phyloP scores from a whole-genome alignment of 2,888 invertebrate species.

The Clepsis dumicolana region DNA sequence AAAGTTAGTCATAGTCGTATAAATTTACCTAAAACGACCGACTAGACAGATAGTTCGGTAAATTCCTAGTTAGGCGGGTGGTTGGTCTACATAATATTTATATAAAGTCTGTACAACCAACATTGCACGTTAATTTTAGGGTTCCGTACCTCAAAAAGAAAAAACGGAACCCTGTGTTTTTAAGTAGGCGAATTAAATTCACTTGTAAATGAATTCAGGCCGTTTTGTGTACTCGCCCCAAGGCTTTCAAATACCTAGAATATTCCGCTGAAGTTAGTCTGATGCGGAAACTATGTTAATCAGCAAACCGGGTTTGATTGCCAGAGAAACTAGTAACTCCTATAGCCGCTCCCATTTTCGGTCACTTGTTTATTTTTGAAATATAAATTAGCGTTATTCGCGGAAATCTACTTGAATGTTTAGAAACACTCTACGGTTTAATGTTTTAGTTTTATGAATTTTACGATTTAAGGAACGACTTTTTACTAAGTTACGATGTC shows the following conservation, averaged over 20 bases:
- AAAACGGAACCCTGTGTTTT: no score
- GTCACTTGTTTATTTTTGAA: constrained; percentile 33
- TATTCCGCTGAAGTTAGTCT: constrained; percentile 53
- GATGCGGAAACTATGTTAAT: constrained; percentile 61
- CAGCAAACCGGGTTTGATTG: constrained; percentile 56
- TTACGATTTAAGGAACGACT: no score
- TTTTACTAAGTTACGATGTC: no score
- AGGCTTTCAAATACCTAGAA: constrained; percentile 51
- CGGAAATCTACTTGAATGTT: background rate
- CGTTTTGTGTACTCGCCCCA: constrained; percentile 43
- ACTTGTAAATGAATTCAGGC: constrained; percentile 5
- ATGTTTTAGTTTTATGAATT: no score
- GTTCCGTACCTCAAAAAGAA: no score
- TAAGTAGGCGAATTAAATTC: background rate
- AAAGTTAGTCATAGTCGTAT: no score
- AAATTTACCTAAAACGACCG: no score
- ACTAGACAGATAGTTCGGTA: no score
- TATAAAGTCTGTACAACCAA: no score
- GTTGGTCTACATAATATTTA: no score
- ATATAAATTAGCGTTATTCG: constrained; percentile 8
- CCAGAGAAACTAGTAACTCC: constrained; percentile 53
- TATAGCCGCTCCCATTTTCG: constrained; percentile 13
- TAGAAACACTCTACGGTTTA: background rate
- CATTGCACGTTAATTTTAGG: background rate
- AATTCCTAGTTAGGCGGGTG: no score